Base-by-base conservation (phyloP, 2,888 invertebrate genomes). In the Acleris laterana region DNA sequence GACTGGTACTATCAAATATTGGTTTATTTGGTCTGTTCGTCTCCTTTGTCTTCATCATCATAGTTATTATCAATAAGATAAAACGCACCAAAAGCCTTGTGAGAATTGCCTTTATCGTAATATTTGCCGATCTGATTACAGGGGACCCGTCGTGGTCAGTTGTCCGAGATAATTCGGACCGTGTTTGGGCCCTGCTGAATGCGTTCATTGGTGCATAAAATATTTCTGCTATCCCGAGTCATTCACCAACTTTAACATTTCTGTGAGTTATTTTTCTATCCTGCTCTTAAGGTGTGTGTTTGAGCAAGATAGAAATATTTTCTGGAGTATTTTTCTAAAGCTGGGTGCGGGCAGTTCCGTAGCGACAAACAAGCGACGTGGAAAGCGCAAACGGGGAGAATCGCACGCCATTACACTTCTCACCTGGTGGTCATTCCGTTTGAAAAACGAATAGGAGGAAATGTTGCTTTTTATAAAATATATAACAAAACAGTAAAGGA, bases 151-250 rank as follows among this genome's bases (percentile, higher is more conserved):
- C 60, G 85, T 88, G 88, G 83, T 78, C 92, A 92, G 86, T 89
- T 93, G 93, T 91, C 93, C 93, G 92, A 90, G 81, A 92, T 93
- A 93, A 93, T 93, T 89, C 82, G 81, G 68, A 70, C 76, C 81
- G 80, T 78, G 77, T 75, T 74, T 75, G 87, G 83, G 77, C 80
- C 25, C 72, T 69, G 70, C 84, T 80, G 84, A 85, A 87, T 84
- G 82, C 77, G 87, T 70, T 76, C 91, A 89, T 75, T 85, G 92
- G 85, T 80, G 93, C 93, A 90, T 93, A 89, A 92, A 93, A 93
- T 91, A 92, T 91, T 88, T 80, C 77, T 56, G 56, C 19, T 38
- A 16, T 13, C 32, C 60, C 17, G 48, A 55, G 28, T 38, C 25
- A 20, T 46, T 19, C 49, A 28, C 56, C 20, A 16, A 50, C 20